Evolutionary conservation across 2,113 vertebrate genomes (phyloP), one percentile per base, ranked within the genome.

Genomic region (Alaudala cheleensis): DNA sequence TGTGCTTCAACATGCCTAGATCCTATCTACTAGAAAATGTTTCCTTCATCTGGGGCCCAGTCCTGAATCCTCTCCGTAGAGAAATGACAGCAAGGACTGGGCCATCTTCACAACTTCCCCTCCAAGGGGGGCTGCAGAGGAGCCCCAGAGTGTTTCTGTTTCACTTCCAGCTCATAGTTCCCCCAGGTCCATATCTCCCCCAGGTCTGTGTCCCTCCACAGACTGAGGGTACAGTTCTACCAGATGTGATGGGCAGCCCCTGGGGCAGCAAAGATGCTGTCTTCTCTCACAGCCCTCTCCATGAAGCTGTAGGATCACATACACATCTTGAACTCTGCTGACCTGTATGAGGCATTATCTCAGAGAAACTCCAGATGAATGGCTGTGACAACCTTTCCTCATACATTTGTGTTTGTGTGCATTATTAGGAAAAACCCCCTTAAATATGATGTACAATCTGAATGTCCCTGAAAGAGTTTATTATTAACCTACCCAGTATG

Each of bases 231-330:
- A 18, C 34, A 34, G 11, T 3, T 40, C 31, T 65, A 16, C n/a
- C 26, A 22, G 12, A 16, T 1, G 1, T 2, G 5, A 56, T 12
- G 12, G 42, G n/a, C 23, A 78, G 64, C 26, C 23, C 2, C 2
- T 14, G 33, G 44, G 29, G 18, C 49, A 81, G 26, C 18, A 71
- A 45, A 62, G 64, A 12, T 49, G 31, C 15, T 54, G 14, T 51
- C 13, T 88, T 69, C 25, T 83, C 37, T 50, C 40, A 61, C 16
- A 72, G 44, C 37, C 2, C 11, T 60, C 62, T 49, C 31, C 34
- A 54, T 4, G 22, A 87, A 73, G 13, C 14, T 1, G 0, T 20
- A 61, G 65, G 28, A 50, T 62, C 33, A 11, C 33, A 91, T 71
- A 12, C 31, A 34, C 4, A 3, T n/a, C 57, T 74, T 88, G 62